These are phyloP conservation scores for Seriola rivoliana DNA, from an alignment of 2,113 vertebrate species.

Conservation along the genomic window DNA sequence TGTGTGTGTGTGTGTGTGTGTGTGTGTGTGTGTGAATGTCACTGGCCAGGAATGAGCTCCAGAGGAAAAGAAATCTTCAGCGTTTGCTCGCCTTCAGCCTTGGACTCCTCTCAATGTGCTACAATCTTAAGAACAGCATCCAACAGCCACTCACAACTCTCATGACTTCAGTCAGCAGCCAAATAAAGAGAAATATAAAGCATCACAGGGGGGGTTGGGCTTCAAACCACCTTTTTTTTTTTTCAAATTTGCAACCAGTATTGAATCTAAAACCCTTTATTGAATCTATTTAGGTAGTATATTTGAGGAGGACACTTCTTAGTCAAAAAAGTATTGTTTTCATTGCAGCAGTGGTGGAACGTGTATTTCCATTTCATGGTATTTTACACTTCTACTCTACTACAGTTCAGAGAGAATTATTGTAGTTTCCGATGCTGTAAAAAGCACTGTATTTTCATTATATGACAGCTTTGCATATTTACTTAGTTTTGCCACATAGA, in stretches of 20 bases:
- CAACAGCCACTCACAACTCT: slow-evolving; percentile 55
- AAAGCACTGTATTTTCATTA: neutral
- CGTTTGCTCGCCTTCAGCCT: slow-evolving; percentile 36
- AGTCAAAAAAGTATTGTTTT: neutral
- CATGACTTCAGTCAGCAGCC: slow-evolving; percentile 57
- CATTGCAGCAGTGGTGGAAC: neutral
- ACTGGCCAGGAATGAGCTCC: slow-evolving; percentile 26
- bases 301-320: neutral
- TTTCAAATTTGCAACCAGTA: neutral
- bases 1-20: slow-evolving; percentile 24
- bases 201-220: slow-evolving; percentile 8
- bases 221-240: neutral
- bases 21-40: slow-evolving; percentile 15
- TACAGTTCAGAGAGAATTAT: neutral
- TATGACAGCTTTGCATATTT: neutral
- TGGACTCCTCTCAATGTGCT: slow-evolving; percentile 63
- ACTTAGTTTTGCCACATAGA: slow-evolving; percentile 6
- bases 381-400: neutral
- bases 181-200: slow-evolving; percentile 35
- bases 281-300: neutral
- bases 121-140: slow-evolving; percentile 59
- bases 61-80: slow-evolving; percentile 26
- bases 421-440: neutral
- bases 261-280: neutral
- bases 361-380: neutral